Percentiles rank a stretch among this genome's conserved stretches.
Conservation (phyloP, 2,113 vertebrate genomes). For the Rafetus swinhoei region DNA sequence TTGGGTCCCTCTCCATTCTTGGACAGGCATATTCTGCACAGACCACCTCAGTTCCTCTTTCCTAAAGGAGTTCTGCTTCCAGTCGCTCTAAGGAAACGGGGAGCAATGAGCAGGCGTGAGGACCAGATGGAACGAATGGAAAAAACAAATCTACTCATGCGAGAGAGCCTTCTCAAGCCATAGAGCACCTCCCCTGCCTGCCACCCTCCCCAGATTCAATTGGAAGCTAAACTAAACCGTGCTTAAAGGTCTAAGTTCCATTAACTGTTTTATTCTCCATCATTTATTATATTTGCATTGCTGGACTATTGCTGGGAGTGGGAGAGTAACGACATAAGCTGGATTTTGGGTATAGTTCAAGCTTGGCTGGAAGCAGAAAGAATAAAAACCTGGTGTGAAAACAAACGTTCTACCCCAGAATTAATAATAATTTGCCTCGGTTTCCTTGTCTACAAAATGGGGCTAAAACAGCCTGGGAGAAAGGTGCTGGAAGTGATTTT, state of each 20-base stretch:
- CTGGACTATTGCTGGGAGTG: rapidly evolving
- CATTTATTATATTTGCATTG: not conserved
- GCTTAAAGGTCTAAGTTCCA: not conserved
- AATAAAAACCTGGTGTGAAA: not conserved
- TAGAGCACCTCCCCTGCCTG: not conserved
- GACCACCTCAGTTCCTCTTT: slow-evolving; percentile 87
- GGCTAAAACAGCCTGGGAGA: not conserved
- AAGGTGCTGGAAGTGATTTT: not conserved
- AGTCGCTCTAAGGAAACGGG: slow-evolving; percentile 48
- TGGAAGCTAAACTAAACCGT: not conserved
- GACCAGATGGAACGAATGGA: not conserved
- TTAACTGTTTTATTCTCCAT: not conserved
- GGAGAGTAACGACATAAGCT: rapidly evolving
- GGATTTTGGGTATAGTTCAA: not conserved
- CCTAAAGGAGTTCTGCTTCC: slow-evolving; percentile 8
- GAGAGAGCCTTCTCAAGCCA: not conserved
- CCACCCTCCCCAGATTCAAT: not conserved
- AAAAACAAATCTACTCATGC: not conserved
- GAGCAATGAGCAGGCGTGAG: not conserved
- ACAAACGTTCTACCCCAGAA: not conserved
- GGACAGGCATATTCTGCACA: slow-evolving; percentile 84
- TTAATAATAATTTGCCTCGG: rapidly evolving
- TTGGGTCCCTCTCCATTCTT: slow-evolving; percentile 86
- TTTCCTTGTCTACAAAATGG: not conserved
- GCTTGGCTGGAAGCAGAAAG: not conserved